Evolutionary conservation across 2,888 invertebrate species (phyloP), one percentile per base, ranked within the genome.

Genomic region (Drosophila neutralis): DNA sequence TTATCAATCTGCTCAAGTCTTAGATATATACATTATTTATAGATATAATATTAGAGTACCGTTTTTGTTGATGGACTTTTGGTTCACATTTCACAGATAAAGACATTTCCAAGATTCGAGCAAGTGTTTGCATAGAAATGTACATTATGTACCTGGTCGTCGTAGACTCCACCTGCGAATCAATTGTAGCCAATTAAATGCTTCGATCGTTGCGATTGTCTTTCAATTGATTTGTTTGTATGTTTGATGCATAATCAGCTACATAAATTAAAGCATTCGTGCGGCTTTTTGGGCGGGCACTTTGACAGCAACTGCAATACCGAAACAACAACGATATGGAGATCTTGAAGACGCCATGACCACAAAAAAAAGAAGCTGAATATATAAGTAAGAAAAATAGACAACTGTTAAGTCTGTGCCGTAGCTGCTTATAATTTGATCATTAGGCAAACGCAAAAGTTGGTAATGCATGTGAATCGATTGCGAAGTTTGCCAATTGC

Each of bases 211-310:
- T 66, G 49, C 56, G 51, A 67, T 66, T 52, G 58, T 33, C 51
- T 59, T 70, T 69, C 72, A 76, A 78, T 80, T 84, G 75, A 84
- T 79, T 82, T 74, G 75, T 73, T 73, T 80, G 53, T 48, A 56
- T 71, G 73, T 59, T 73, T 72, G 31, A 58, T 67, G 65, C 72
- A 74, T 78, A 79, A 78, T 80, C 77, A 73, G 76, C 71, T 69
- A 76, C 80, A 87, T 87, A 81, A 87, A 84, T 89, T 82, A 74
- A 84, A 40, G 59, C 80, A 80, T 65, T 45, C 40, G 70, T 57
- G 60, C 56, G 51, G 72, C 59, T 57, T 76, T 73, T 64, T 59
- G 80, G 78, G 73, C 72, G 71, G 70, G 56, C 45, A 45, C 60
- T 61, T 54, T 11, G 48, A 53, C 40, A 40, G 40, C 56, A 36